Evolutionary conservation across 2,797 vertebrate species (phyloP).

Genomic region (Paguma larvata): DNA sequence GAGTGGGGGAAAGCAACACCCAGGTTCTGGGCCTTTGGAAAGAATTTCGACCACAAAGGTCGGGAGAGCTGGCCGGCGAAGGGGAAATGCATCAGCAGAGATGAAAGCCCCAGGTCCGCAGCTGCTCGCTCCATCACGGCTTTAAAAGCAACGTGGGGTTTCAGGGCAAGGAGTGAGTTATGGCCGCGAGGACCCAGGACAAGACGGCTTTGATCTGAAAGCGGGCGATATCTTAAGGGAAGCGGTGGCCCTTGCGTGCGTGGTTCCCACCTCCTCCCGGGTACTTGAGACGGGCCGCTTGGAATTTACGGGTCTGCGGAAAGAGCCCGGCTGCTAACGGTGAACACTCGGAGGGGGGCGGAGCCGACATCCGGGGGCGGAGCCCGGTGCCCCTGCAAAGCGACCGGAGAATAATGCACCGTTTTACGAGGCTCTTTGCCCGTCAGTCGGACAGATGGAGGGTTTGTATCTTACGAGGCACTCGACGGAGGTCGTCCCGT

Average conservation of each 20-base stretch:
- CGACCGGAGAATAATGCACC: constrained; percentile 75
- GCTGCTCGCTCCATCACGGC: constrained; percentile 76
- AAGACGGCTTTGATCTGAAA: constrained; percentile 71
- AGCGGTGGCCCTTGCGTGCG: constrained; percentile 55
- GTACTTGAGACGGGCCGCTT: constrained; percentile 26
- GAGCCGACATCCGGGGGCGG: constrained; percentile 75
- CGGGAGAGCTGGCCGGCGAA: constrained; percentile 70
- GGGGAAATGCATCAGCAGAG: constrained; percentile 68
- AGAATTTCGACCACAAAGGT: constrained; percentile 46
- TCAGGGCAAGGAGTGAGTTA: constrained; percentile 70
- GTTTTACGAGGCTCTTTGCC: constrained; percentile 84
- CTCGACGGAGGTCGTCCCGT: constrained; percentile 83
- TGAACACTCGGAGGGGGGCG: constrained; percentile 82
- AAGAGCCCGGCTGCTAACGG: constrained; percentile 78
- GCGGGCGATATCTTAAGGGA: constrained; percentile 54
- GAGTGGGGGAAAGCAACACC: background rate
- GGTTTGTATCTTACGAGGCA: constrained; percentile 83
- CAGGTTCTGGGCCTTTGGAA: background rate
- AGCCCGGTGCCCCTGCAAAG: constrained; percentile 63
- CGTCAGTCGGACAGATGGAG: constrained; percentile 80
- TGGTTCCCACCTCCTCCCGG: constrained; percentile 16
- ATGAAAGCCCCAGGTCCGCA: constrained; percentile 82
- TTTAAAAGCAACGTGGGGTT: constrained; percentile 75
- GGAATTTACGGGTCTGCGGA: constrained; percentile 72
- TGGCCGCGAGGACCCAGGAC: constrained; percentile 72